phyloP scores from a whole-genome alignment of 2,888 invertebrate species.

The Linyphia triangularis region DNA sequence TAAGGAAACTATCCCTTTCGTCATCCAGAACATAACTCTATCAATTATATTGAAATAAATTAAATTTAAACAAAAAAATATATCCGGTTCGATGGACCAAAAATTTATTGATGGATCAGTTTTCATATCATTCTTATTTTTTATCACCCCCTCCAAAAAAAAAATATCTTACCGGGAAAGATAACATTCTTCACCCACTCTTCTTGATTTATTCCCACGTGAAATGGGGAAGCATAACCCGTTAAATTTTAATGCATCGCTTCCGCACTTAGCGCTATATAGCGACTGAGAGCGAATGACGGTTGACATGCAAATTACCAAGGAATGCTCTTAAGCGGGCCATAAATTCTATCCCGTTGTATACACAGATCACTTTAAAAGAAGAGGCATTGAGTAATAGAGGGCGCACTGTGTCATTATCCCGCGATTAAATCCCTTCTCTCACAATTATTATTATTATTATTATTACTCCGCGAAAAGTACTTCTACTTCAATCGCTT shows the following conservation, averaged over 20 bases:
- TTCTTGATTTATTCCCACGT: constrained; percentile 31
- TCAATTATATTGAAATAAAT: too few species aligned
- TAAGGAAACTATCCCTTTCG: too few species aligned
- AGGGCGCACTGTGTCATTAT: background rate
- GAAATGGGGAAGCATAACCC: constrained; percentile 44
- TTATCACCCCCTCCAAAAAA: background rate
- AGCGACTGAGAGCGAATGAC: constrained; percentile 7
- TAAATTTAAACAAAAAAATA: too few species aligned
- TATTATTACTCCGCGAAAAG: background rate
- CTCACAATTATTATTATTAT: too few species aligned
- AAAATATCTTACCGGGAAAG: background rate
- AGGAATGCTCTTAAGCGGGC: constrained; percentile 42
- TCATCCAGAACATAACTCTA: too few species aligned
- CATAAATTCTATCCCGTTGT: constrained; percentile 41
- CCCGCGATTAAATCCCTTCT: constrained; percentile 31
- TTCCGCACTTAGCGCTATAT: constrained; percentile 14
- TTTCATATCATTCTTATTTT: background rate
- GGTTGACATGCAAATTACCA: constrained; percentile 56
- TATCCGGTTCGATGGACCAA: too few species aligned
- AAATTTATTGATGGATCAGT: background rate
- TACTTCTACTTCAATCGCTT: background rate
- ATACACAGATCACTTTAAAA: background rate
- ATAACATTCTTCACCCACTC: constrained; percentile 5
- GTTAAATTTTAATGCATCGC: constrained; percentile 49
- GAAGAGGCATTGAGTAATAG: background rate